phyloP scores from a whole-genome alignment of 2,888 invertebrate species.

The Dorcus hopei region DNA sequence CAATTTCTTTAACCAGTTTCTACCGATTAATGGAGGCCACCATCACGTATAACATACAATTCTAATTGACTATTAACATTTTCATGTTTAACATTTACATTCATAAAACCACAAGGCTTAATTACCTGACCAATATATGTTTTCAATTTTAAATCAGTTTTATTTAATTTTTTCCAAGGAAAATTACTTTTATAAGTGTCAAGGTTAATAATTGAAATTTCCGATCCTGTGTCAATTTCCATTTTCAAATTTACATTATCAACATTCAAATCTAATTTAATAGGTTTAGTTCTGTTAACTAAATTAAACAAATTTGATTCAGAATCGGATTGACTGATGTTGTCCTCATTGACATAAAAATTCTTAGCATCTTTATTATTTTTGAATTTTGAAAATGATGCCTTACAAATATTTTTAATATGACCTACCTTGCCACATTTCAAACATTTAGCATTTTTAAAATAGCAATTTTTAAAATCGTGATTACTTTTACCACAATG shows the following conservation, averaged over 20 bases:
- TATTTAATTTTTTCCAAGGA: not conserved
- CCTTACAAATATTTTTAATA: not conserved
- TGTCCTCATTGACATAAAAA: too few species aligned
- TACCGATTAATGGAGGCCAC: not conserved
- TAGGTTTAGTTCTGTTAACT: not conserved
- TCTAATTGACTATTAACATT: not conserved
- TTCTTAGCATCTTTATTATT: not conserved
- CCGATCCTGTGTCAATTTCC: not conserved
- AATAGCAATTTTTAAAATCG: not conserved
- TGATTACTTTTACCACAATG: not conserved
- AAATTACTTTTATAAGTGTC: not conserved
- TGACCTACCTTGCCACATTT: not conserved
- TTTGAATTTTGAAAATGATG: not conserved
- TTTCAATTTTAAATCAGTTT: not conserved
- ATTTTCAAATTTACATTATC: not conserved
- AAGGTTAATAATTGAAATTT: not conserved
- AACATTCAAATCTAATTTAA: not conserved
- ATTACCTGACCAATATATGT: constrained; percentile 1
- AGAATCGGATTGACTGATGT: not conserved
- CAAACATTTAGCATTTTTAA: not conserved
- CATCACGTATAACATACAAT: not conserved
- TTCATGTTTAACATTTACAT: not conserved
- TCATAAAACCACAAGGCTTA: constrained; percentile 2
- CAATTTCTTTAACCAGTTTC: constrained; percentile 2
- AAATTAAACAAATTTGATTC: not conserved